Conservation (phyloP, 2,888 invertebrate genomes). For the Amblyjoppa fuscipennis region DNA sequence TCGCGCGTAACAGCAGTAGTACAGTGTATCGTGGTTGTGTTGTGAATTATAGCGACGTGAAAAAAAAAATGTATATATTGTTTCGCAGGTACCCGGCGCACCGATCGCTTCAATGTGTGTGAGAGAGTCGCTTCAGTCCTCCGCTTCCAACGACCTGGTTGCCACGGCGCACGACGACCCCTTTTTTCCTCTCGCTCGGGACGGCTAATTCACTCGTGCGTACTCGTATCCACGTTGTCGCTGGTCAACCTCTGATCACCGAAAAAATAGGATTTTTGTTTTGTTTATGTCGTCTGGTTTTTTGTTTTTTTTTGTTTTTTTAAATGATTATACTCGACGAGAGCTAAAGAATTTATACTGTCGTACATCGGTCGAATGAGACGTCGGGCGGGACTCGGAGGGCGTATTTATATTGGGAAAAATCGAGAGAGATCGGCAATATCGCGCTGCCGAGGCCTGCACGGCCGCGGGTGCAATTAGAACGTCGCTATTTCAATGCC, state of each 20-base stretch:
- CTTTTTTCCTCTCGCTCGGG: constrained; percentile 36
- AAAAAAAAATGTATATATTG: not conserved
- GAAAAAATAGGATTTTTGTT: constrained; percentile 38
- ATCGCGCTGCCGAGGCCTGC: constrained; percentile 1
- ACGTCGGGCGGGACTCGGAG: not conserved
- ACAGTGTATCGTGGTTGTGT: constrained; percentile 30
- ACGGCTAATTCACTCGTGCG: constrained; percentile 29
- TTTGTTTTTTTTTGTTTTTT: constrained; percentile 11
- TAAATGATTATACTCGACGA: not conserved
- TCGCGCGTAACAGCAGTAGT: constrained; percentile 1
- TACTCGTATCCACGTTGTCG: constrained; percentile 41
- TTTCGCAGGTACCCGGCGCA: constrained; percentile 14
- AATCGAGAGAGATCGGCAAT: not conserved
- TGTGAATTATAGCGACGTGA: constrained; percentile 15
- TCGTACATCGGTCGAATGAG: not conserved
- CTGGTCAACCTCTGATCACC: constrained; percentile 52
- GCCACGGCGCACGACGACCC: constrained; percentile 25
- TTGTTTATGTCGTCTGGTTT: constrained; percentile 2
- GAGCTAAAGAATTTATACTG: not conserved
- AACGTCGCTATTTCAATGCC: not conserved
- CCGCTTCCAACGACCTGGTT: constrained; percentile 30
- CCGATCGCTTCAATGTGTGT: constrained; percentile 24
- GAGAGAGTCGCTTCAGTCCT: constrained; percentile 25
- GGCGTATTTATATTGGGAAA: constrained; percentile 37
- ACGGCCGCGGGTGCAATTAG: not conserved